Base-by-base conservation (phyloP, 2,888 invertebrate species). In the Polymixis lichenea region DNA sequence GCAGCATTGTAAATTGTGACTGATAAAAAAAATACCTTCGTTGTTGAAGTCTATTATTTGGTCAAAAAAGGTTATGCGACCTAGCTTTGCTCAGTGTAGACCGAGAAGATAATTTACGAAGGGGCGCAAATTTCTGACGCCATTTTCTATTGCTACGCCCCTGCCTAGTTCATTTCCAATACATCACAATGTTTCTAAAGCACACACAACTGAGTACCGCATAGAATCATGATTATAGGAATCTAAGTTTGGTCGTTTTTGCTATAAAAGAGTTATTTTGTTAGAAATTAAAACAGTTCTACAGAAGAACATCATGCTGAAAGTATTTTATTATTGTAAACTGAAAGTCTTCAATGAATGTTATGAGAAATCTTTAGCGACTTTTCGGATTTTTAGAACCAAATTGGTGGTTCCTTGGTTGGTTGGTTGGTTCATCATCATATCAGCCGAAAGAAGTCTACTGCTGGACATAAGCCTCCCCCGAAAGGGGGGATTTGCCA, bases 231-330 rank as follows among this genome's bases (percentile, higher is more conserved):
- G 62, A 62, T 73, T 6, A 38, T 56, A 85, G 65, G 65, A 72
- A 75, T 82, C 67, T 74, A 77, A 61, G 72, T 68, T 87, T 86
- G 87, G 85, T 86, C 87, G 38, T 61, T 69, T 82, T 77, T 75
- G 58, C 53, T 55, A 43, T 67, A 67, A 65, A 77, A 75, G 28
- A n/a, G 17, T 13, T 56, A 56, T 3, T 66, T 28, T 2, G 0
- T 25, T 58, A 51, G 4, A 46, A 82, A 65, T 58, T 8, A 60
- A 67, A 43, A 51, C 61, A 51, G 9, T 73, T 60, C 53, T 49
- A 60, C 22, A 22, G 28, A 55, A 28, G 0, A 19, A 1, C 0
- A n/a, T n/a, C n/a, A 60, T 13, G 13, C 32, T 61, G 19, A 9
- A 9, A 17, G 17, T 25, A 58, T 58, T 25, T 38, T 38, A 38